Evolutionary conservation across 2,797 vertebrate genomes (phyloP).

Genomic region (Acridotheres tristis): DNA sequence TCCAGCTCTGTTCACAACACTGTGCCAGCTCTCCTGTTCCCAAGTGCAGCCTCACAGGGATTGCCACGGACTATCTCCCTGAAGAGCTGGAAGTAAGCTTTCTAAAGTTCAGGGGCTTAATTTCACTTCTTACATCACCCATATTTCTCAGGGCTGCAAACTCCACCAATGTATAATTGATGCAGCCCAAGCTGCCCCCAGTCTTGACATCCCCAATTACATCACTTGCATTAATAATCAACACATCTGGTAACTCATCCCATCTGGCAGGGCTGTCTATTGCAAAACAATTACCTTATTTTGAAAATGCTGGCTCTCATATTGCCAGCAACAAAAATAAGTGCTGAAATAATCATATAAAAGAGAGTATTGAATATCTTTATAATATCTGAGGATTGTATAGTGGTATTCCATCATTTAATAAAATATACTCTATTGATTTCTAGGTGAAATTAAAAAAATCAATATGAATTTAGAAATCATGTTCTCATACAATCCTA

Average conservation of each 20-base stretch:
- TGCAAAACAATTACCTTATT: neutral
- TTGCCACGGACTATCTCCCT: neutral
- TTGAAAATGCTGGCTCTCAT: neutral
- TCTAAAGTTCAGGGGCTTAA: neutral
- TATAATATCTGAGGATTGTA: neutral
- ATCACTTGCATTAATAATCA: neutral
- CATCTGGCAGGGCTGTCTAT: neutral
- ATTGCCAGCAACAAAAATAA: neutral
- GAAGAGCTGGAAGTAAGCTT: neutral
- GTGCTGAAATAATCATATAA: neutral
- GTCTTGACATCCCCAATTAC: neutral
- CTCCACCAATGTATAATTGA: accelerated
- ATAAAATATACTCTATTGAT: neutral
- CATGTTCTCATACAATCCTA: neutral
- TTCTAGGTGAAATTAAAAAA: neutral
- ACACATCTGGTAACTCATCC: neutral
- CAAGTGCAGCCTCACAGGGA: neutral
- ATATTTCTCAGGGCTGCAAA: neutral
- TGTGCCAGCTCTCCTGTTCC: neutral
- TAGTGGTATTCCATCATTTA: neutral
- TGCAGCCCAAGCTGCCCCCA: neutral
- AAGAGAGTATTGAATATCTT: neutral
- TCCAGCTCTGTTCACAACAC: neutral
- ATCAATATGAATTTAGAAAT: neutral
- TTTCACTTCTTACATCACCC: neutral